Conservation (phyloP, 2,113 vertebrate genomes). For the Brachyhypopomus gauderio region DNA sequence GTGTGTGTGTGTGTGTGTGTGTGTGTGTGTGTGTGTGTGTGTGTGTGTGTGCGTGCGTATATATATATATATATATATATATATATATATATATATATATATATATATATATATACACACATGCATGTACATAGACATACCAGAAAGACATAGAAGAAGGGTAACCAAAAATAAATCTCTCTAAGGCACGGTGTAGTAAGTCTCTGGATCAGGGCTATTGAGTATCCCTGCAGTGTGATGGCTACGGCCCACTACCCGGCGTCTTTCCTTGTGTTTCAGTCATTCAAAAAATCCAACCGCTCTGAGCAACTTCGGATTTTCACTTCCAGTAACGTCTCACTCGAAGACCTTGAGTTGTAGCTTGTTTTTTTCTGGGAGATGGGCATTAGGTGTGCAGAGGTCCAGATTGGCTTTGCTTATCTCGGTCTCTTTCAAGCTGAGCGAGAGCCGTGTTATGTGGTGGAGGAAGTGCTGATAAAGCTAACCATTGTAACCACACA, state of each 20-base stretch:
- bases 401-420: constrained; percentile 30
- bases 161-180: constrained; percentile 25
- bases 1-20: too few species aligned
- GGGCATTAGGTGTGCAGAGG: not conserved
- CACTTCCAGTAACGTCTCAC: not conserved
- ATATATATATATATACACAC: too few species aligned
- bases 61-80: too few species aligned
- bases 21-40: too few species aligned
- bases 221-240: constrained; percentile 1
- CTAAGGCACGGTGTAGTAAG: constrained; percentile 15
- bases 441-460: constrained; percentile 6
- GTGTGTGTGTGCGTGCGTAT: too few species aligned
- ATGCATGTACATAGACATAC: not conserved
- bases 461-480: constrained; percentile 41
- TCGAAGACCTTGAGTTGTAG: not conserved
- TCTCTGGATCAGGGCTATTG: constrained; percentile 24
- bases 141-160: constrained; percentile 23
- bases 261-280: not conserved
- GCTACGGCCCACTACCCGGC: not conserved
- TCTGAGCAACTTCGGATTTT: not conserved
- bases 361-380: not conserved
- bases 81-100: too few species aligned
- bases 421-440: constrained; percentile 26
- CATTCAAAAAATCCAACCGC: not conserved
- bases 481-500: constrained; percentile 19